Evolutionary conservation across 1,140 invertebrate species (phyloP).

Genomic region (Galendromus occidentalis): DNA sequence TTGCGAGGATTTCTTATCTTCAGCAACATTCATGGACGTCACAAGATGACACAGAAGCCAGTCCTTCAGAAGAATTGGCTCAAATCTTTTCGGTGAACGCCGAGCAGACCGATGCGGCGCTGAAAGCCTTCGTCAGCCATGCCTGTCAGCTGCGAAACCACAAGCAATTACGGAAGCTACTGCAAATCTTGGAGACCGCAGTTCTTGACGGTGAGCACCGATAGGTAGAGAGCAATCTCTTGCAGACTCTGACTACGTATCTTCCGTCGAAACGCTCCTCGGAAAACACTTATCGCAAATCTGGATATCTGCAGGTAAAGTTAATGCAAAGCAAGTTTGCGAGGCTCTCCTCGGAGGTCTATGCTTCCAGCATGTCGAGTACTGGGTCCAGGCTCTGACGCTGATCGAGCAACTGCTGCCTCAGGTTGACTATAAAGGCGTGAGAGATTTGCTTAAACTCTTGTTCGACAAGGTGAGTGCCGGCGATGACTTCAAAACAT

Average conservation of each 20-base stretch:
- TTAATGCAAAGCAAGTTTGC: background rate
- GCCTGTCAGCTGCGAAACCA: background rate
- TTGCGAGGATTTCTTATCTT: too few species aligned
- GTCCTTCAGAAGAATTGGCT: background rate
- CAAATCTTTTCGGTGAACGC: background rate
- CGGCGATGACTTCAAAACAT: background rate
- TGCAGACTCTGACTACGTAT: too few species aligned
- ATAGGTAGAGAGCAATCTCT: too few species aligned
- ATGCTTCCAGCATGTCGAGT: background rate
- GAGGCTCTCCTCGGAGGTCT: background rate
- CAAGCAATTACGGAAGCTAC: background rate
- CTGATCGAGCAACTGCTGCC: background rate
- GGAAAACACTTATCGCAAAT: too few species aligned
- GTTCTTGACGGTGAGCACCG: background rate
- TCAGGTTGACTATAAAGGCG: background rate
- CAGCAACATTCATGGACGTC: too few species aligned
- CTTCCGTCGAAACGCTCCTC: too few species aligned
- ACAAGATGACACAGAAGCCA: too few species aligned
- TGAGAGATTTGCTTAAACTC: background rate
- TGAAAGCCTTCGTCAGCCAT: background rate
- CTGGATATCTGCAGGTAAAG: background rate
- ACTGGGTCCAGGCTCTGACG: background rate
- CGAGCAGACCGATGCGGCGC: background rate
- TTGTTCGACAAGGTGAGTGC: background rate
- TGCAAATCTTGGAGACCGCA: background rate